Evolutionary conservation across 2,888 invertebrate species (phyloP).

Genomic region (Ichneumon xanthorius): DNA sequence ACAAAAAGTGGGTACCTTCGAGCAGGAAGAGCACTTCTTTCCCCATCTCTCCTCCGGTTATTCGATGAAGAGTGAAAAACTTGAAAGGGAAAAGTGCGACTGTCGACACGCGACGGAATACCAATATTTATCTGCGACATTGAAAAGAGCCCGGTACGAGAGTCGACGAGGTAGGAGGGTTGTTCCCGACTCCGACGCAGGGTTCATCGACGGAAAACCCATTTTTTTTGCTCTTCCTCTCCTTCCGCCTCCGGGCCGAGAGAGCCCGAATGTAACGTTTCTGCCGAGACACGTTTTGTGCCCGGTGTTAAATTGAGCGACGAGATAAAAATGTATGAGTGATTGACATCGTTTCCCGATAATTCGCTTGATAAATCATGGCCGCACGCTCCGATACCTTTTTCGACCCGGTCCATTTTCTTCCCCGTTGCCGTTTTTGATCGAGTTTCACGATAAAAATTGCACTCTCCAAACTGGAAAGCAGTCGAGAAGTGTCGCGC

Average conservation of each 20-base stretch:
- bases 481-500: background rate
- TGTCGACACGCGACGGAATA: constrained; percentile 10
- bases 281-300: background rate
- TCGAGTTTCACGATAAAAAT: constrained; percentile 11
- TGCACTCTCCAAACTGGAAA: background rate
- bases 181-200: background rate
- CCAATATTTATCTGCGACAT: constrained; percentile 33
- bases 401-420: background rate
- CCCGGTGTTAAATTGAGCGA: constrained; percentile 11
- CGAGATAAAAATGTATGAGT: constrained; percentile 6
- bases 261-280: background rate
- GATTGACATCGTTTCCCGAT: constrained; percentile 13
- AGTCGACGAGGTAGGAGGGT: background rate
- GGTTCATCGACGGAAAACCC: background rate
- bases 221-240: background rate
- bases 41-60: background rate
- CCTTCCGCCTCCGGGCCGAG: background rate
- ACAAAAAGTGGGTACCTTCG: no score
- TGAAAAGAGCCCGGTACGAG: constrained; percentile 6
- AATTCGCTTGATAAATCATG: background rate
- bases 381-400: background rate
- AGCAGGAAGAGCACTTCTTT: constrained; percentile 5
- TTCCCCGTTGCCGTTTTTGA: background rate
- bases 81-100: constrained; percentile 9
- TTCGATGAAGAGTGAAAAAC: constrained; percentile 12